These are phyloP conservation scores for Zingel zingel DNA, from an alignment of 2,113 vertebrate species.

Conservation along the genomic window DNA sequence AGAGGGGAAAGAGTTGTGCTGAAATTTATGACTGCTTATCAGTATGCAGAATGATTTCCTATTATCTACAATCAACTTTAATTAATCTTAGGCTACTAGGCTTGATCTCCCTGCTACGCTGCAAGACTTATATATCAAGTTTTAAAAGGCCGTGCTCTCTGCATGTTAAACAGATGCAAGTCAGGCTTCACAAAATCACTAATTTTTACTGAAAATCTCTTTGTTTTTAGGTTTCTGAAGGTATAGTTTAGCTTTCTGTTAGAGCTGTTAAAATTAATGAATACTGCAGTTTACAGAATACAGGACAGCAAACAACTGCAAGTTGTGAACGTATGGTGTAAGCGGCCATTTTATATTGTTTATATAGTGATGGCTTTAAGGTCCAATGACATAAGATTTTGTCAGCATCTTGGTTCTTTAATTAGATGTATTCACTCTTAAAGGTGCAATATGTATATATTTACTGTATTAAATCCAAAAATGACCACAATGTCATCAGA, in stretches of 20 bases:
- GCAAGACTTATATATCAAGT: slow-evolving; percentile 51
- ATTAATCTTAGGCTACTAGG: slow-evolving; percentile 63
- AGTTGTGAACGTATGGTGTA: not conserved
- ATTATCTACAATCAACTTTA: slow-evolving; percentile 71
- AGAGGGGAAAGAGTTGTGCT: slow-evolving; percentile 8
- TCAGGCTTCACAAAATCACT: not conserved
- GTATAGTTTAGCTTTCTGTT: not conserved
- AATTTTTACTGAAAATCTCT: not conserved
- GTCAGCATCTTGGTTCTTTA: not conserved
- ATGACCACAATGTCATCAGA: too few species aligned
- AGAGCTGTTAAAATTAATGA: not conserved
- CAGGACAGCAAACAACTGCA: not conserved
- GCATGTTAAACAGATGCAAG: slow-evolving; percentile 53
- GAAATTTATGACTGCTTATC: slow-evolving; percentile 47
- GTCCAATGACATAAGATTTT: not conserved
- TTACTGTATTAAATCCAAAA: too few species aligned
- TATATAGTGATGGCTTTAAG: not conserved
- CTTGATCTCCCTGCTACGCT: slow-evolving; percentile 43
- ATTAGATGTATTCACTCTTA: not conserved
- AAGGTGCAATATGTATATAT: too few species aligned
- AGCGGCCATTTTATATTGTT: not conserved
- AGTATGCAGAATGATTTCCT: slow-evolving; percentile 60
- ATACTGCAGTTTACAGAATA: not conserved
- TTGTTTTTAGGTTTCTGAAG: not conserved
- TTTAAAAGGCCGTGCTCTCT: slow-evolving; percentile 14